Evolutionary conservation across 2,113 vertebrate species (phyloP).

Genomic region (Thunnus maccoyii): DNA sequence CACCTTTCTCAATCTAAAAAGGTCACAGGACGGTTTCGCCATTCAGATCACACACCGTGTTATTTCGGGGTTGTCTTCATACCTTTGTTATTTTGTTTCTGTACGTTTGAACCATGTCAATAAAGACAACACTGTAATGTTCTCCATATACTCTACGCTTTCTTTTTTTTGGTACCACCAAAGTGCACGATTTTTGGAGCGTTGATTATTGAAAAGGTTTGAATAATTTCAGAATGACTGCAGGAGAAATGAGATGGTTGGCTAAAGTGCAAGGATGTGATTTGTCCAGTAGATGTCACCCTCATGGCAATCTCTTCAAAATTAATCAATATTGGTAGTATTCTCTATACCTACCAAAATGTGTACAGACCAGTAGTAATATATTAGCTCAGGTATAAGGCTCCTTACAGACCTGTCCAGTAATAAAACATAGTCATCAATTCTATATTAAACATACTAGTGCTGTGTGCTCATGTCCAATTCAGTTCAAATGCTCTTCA

Average conservation of each 20-base stretch:
- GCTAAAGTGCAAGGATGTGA: not conserved
- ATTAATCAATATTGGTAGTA: not conserved
- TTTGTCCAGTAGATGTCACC: conserved; percentile 34
- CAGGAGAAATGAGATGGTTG: too few relatives aligned
- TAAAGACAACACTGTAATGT: conserved; percentile 64
- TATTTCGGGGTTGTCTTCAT: conserved; percentile 31
- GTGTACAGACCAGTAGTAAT: not conserved
- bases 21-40: not conserved
- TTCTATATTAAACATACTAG: too few relatives aligned
- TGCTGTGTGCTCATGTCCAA: too few relatives aligned
- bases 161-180: not conserved
- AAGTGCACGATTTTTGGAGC: not conserved
- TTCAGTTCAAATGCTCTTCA: too few relatives aligned
- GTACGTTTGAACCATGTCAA: conserved; percentile 71
- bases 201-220: not conserved
- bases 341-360: not conserved
- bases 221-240: too few relatives aligned
- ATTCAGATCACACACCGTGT: conserved; percentile 40
- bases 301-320: not conserved
- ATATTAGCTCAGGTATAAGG: too few relatives aligned
- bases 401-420: not conserved
- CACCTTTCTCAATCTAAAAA: not conserved
- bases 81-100: conserved; percentile 48
- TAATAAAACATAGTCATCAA: not conserved
- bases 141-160: not conserved